A percentile compares a stretch with the other conserved stretches of the same genome.
phyloP scores from a whole-genome alignment of 2,797 vertebrate genomes.

The Graptemys geographica region DNA sequence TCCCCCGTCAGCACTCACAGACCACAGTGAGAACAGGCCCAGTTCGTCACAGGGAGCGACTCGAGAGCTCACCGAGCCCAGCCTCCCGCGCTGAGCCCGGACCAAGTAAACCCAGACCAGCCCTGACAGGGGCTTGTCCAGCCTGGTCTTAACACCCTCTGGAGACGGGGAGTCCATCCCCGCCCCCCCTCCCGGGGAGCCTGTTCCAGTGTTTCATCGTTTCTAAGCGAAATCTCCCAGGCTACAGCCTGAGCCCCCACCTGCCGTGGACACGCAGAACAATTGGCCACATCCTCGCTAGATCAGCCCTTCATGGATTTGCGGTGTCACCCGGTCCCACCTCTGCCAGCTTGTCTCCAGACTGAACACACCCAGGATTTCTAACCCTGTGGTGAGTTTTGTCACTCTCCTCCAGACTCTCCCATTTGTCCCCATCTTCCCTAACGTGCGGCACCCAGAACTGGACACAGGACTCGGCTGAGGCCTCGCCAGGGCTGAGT shows the following conservation, averaged over 20 bases:
- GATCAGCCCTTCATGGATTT: not conserved
- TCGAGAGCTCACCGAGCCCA: not conserved
- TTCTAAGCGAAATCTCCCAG: too few relatives aligned
- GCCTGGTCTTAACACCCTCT: not conserved
- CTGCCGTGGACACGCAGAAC: too few relatives aligned
- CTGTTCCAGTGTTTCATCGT: not conserved
- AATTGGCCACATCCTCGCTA: not conserved
- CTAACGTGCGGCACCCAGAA: not conserved
- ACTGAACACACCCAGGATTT: not conserved
- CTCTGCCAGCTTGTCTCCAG: not conserved
- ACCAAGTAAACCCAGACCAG: not conserved
- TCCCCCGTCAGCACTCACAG: too few relatives aligned
- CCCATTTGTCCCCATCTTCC: not conserved
- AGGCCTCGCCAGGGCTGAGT: too few relatives aligned
- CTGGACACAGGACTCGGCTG: not conserved
- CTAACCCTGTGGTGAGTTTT: not conserved
- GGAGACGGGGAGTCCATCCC: too few relatives aligned
- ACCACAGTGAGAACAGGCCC: too few relatives aligned
- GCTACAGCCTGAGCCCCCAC: not conserved
- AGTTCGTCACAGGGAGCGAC: too few relatives aligned
- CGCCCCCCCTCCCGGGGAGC: rapidly evolving
- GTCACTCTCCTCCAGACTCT: not conserved
- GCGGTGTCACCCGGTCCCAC: not conserved
- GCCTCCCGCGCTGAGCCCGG: too few relatives aligned
- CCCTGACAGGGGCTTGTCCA: too few relatives aligned